Conservation (phyloP, 2,797 vertebrate species). For the Gymnopithys bicolor region DNA sequence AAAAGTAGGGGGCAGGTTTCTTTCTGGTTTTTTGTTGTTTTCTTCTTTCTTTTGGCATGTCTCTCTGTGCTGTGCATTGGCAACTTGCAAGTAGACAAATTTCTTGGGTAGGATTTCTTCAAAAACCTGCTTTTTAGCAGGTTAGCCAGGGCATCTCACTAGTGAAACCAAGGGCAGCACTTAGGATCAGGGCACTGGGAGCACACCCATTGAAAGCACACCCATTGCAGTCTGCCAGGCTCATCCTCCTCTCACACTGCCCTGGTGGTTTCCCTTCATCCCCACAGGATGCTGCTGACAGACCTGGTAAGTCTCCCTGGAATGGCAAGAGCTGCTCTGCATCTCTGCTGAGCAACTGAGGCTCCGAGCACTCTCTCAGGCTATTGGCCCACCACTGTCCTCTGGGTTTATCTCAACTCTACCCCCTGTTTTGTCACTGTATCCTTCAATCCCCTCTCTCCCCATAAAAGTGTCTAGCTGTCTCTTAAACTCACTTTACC, state of each 20-base stretch:
- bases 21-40: not conserved
- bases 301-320: not conserved
- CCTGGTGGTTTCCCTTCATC: not conserved
- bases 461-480: slow-evolving; percentile 64
- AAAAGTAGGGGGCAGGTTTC: accelerated
- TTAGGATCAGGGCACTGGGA: not conserved
- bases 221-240: not conserved
- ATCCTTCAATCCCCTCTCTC: slow-evolving; percentile 65
- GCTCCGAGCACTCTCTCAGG: not conserved
- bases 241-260: not conserved
- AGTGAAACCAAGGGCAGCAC: not conserved
- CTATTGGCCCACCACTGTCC: slow-evolving; percentile 19
- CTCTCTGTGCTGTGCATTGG: not conserved
- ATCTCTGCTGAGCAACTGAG: not conserved
- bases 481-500: slow-evolving; percentile 67
- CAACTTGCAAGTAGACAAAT: not conserved
- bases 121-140: not conserved
- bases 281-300: not conserved
- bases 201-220: not conserved
- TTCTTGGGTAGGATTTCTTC: not conserved
- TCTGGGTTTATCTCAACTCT: slow-evolving; percentile 47
- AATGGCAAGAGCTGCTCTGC: not conserved
- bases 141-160: not conserved
- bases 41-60: not conserved
- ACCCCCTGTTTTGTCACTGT: slow-evolving; percentile 46